Evolutionary conservation across 2,113 vertebrate genomes (phyloP), one percentile per base, ranked within the genome.

Genomic region (Eubucco bourcierii): DNA sequence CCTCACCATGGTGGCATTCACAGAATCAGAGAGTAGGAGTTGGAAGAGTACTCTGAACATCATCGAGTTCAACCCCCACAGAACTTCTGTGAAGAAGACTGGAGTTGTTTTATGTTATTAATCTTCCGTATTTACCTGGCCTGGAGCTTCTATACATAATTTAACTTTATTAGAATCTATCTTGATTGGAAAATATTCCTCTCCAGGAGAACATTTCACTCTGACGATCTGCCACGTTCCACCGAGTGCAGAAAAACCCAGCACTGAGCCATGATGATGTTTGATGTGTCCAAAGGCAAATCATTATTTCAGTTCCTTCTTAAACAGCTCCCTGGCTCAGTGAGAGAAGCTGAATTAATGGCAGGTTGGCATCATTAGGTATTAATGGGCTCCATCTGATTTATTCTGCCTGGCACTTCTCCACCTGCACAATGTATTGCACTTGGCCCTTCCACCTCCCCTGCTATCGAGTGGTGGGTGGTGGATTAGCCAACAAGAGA

Each of bases 381-480:
- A 75, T 94, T 95, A 94, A 96, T 86, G 85, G 56, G 78, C 72
- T 95, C 66, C 47, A 41, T 70, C 68, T 94, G 97, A 94, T 96
- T 94, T 77, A 77, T 93, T 93, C 55, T 50, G 59, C 56, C 92
- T 97, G 95, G 95, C 96, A 96, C 93, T 72, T 93, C 63, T 78
- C 86, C 92, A 50, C 73, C 74, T 50, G 67, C 37, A 37, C n/a
- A 39, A 53, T 58, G 84, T 84, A 72, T 90, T 95, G 60, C 14
- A 27, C 93, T 95, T 92, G 68, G 41, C 82, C 70, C 23, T 89
- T 72, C 84, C 71, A n/a, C 81, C 94, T 82, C 61, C 65, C 56
- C 59, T 31, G 68, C 91, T 94, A 16, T 67, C 23, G 87, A 96
- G 78, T 39, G 59, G 61, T 55, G 72, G 80, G 58, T 80, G 88